A percentile compares a stretch with the other conserved stretches of the same genome.
These are phyloP conservation scores for Megalopta genalis DNA, from an alignment of 1,140 invertebrate species.

Conservation along the genomic window DNA sequence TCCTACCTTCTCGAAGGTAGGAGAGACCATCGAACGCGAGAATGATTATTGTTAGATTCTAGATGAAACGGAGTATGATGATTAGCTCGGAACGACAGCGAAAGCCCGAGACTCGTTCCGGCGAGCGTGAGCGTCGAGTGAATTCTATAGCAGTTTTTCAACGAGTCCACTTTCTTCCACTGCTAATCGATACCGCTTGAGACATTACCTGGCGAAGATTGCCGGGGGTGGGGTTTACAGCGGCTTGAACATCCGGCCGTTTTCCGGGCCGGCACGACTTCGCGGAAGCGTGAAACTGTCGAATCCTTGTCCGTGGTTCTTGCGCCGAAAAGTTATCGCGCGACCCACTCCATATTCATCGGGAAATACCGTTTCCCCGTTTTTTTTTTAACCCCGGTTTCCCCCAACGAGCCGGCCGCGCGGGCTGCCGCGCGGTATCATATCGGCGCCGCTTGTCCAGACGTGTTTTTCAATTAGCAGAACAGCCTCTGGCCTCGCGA, in stretches of 20 bases:
- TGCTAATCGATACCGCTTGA: constrained; percentile 69
- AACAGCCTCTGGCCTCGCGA: not conserved
- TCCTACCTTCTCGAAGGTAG: too few species aligned
- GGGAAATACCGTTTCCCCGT: constrained; percentile 1
- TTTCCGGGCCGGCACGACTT: constrained; percentile 60
- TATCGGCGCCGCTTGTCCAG: too few species aligned
- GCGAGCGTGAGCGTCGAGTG: too few species aligned
- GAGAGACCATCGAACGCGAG: too few species aligned
- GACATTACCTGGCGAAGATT: constrained; percentile 68
- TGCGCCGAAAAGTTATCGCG: constrained; percentile 33
- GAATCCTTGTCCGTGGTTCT: constrained; percentile 32
- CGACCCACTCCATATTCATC: constrained; percentile 39
- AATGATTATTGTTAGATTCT: too few species aligned
- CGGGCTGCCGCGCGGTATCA: too few species aligned
- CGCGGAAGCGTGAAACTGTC: constrained; percentile 60
- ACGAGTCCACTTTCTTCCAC: constrained; percentile 34
- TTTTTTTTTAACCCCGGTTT: too few species aligned
- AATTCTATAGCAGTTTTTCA: not conserved
- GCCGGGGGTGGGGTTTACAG: constrained; percentile 51
- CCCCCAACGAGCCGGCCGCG: too few species aligned
- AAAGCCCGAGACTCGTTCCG: not conserved
- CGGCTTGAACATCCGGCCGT: constrained; percentile 55
- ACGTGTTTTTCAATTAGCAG: constrained; percentile 36
- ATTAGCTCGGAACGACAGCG: too few species aligned
- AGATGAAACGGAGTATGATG: too few species aligned